phyloP scores from a whole-genome alignment of 2,113 vertebrate species.

The Plotosus lineatus region DNA sequence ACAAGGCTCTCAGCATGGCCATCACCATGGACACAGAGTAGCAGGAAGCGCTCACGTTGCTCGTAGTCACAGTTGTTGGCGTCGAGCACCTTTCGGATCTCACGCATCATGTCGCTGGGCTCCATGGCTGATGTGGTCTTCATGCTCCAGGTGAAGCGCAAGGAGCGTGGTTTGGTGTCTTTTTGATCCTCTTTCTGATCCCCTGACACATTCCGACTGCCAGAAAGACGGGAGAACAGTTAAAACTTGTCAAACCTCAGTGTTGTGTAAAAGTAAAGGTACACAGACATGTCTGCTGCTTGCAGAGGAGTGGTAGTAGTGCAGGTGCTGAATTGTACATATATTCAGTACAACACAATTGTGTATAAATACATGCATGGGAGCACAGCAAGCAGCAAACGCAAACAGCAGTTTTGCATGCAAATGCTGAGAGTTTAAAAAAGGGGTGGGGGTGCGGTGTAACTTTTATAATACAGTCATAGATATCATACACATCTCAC shows the following conservation, averaged over 20 bases:
- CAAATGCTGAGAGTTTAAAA: not conserved
- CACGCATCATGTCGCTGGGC: constrained; percentile 94
- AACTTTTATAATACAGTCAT: not conserved
- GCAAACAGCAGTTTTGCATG: constrained; percentile 22
- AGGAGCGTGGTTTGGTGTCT: constrained; percentile 92
- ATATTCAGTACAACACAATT: not conserved
- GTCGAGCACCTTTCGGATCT: constrained; percentile 96
- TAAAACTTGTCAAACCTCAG: not conserved
- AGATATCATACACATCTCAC: not conserved
- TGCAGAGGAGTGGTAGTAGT: not conserved
- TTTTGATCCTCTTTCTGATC: constrained; percentile 94
- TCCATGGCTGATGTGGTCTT: constrained; percentile 99
- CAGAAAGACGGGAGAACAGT: not conserved
- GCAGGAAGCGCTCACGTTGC: constrained; percentile 95
- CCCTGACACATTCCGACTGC: constrained; percentile 84
- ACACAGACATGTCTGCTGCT: not conserved
- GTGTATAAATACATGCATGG: constrained; percentile 3
- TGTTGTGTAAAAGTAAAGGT: not conserved
- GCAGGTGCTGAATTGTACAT: not conserved
- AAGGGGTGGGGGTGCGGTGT: not conserved
- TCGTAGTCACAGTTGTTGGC: constrained; percentile 99
- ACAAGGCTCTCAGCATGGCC: constrained; percentile 92
- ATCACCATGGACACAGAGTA: constrained; percentile 95
- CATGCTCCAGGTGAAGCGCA: constrained; percentile 99
- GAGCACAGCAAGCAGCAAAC: constrained; percentile 37